phyloP scores from a whole-genome alignment of 2,797 vertebrate species.

The Hippocampus kuda region DNA sequence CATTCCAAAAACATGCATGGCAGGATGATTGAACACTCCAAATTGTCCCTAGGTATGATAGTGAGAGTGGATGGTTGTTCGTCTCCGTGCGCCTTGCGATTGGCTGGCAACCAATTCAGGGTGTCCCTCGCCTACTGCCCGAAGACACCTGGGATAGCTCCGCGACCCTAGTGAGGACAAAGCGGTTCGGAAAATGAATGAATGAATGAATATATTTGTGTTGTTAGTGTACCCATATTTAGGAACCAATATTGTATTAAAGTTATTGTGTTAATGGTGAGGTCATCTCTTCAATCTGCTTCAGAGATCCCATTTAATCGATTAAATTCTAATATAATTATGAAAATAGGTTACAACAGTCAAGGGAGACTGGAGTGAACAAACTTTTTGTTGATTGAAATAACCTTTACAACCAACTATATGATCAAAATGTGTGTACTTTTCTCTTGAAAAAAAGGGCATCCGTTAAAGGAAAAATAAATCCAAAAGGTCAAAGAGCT shows the following conservation, averaged over 20 bases:
- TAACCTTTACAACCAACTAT: not conserved
- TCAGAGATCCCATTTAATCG: not conserved
- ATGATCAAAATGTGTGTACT: too few relatives aligned
- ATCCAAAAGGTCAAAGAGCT: not conserved
- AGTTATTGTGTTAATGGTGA: not conserved
- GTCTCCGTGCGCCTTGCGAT: too few relatives aligned
- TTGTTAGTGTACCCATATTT: not conserved
- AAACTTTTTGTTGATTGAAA: not conserved
- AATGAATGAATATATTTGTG: not conserved
- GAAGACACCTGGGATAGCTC: too few relatives aligned
- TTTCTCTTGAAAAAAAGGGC: too few relatives aligned
- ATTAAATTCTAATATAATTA: not conserved
- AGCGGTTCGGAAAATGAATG: too few relatives aligned
- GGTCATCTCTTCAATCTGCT: not conserved
- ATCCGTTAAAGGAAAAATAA: not conserved
- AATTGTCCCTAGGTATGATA: too few relatives aligned
- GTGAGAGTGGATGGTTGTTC: too few relatives aligned
- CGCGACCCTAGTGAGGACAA: too few relatives aligned
- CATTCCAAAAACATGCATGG: too few relatives aligned
- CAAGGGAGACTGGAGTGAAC: not conserved
- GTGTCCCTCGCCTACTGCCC: too few relatives aligned
- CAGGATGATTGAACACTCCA: too few relatives aligned
- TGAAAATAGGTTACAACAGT: not conserved
- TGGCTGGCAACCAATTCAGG: too few relatives aligned
- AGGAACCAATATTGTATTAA: not conserved